Conservation (phyloP, 2,888 invertebrate species). For the Apamea epomidion region DNA sequence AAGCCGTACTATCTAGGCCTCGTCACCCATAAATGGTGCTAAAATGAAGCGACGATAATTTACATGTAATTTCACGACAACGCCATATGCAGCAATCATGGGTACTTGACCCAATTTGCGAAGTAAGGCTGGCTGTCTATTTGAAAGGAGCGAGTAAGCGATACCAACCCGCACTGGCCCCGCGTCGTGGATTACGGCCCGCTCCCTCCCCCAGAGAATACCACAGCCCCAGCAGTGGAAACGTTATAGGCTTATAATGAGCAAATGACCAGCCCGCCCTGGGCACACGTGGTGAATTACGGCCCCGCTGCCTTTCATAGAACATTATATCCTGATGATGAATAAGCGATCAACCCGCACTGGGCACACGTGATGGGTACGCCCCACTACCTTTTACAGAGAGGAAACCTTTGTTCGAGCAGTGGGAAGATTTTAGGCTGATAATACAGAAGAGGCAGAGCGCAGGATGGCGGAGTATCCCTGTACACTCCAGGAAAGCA, state of each 20-base stretch:
- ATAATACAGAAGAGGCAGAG: background rate
- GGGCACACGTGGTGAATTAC: background rate
- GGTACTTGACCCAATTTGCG: slow-evolving; percentile 80
- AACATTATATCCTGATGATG: too few species aligned
- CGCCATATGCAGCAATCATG: slow-evolving; percentile 72
- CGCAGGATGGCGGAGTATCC: background rate
- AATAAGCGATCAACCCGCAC: too few species aligned
- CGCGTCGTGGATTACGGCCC: background rate
- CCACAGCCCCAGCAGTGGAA: too few species aligned
- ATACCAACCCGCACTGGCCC: background rate
- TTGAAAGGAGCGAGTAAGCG: slow-evolving; percentile 7
- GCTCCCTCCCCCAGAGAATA: background rate
- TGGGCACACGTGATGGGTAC: too few species aligned
- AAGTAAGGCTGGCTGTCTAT: slow-evolving; percentile 40
- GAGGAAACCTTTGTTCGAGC: background rate
- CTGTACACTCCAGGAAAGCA: background rate
- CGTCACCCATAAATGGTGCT: slow-evolving; percentile 73
- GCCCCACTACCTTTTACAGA: too few species aligned
- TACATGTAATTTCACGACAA: slow-evolving; percentile 82
- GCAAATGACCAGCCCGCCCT: background rate
- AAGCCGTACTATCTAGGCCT: slow-evolving; percentile 63
- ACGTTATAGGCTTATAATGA: background rate
- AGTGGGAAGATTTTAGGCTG: background rate
- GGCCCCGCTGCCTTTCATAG: background rate
- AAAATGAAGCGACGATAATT: slow-evolving; percentile 76